Evolutionary conservation across 2,113 vertebrate genomes (phyloP), one percentile per base, ranked within the genome.

Genomic region (Onychorhynchus coronatus): DNA sequence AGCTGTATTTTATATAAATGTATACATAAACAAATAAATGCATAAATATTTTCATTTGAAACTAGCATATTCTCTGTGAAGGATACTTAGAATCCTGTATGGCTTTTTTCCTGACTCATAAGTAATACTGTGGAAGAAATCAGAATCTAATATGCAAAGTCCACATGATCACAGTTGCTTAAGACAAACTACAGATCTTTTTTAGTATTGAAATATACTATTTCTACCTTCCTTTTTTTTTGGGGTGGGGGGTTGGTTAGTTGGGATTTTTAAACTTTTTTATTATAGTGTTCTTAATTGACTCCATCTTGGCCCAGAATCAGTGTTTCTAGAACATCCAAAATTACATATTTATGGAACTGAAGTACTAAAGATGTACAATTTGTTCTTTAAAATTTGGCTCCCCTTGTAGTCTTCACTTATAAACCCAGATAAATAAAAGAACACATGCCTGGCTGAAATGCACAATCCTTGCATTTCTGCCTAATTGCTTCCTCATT

Each of bases 381-480:
- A 53, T 77, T 94, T 95, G 91, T 96, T 96, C 96, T 89, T 93
- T 95, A 95, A 39, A 85, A 80, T 97, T 94, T 95, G 73, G 63
- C 79, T 92, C 0, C n/a, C 42, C 37, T 95, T 85, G 12, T 79
- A 65, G 28, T 68, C 49, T 95, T 82, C 63, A 71, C 52, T 93
- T 96, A 75, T 41, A 88, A 88, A 84, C 46, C 27, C 70, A 94
- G 30, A 87, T 19, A 85, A 94, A 90, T 88, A 88, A 75, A 93
- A 70, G 79, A 95, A 59, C 85, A 96, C 44, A 61, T 76, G 76
- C 65, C 75, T 95, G 71, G 65, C 44, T 91, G 75, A 88, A 92
- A 93, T 85, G 65, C 74, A 85, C 71, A 94, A n/a, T 52, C 65
- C 41, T 90, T 91, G 59, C 61, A 70, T 52, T 76, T 90, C 83